Percentiles rank a stretch among this genome's conserved stretches.
phyloP scores from a whole-genome alignment of 2,888 invertebrate species.

The Lycia hirtaria region DNA sequence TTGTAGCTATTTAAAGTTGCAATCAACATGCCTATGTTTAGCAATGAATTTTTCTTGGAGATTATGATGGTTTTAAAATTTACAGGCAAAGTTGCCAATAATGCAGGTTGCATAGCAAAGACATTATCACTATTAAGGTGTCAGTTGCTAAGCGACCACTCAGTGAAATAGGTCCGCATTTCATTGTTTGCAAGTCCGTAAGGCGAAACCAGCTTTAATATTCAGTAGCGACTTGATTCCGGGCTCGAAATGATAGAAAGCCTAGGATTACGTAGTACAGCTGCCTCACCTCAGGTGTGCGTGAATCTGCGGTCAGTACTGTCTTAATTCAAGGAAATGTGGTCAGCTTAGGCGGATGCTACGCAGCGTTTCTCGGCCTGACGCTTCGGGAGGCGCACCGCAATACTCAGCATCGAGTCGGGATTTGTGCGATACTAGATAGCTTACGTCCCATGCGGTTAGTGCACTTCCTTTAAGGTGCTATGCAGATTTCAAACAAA shows the following conservation, averaged over 20 bases:
- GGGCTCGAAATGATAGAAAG: constrained; percentile 41
- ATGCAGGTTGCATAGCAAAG: background rate
- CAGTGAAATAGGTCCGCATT: constrained; percentile 5
- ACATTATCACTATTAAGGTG: background rate
- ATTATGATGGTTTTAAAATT: too few species aligned
- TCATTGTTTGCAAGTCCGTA: constrained; percentile 5
- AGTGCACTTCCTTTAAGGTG: background rate
- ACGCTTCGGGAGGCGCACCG: constrained; percentile 15
- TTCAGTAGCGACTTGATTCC: constrained; percentile 29
- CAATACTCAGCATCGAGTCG: constrained; percentile 8
- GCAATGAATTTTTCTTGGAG: too few species aligned
- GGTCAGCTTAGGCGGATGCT: constrained; percentile 22
- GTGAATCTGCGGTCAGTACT: constrained; percentile 47
- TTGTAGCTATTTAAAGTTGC: too few species aligned
- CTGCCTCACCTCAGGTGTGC: constrained; percentile 49
- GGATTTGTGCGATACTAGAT: constrained; percentile 10
- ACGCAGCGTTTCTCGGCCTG: constrained; percentile 26
- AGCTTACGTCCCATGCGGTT: constrained; percentile 4
- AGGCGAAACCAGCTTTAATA: constrained; percentile 15
- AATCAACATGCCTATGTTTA: too few species aligned
- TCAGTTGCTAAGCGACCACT: constrained; percentile 11
- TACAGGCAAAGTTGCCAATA: too few species aligned
- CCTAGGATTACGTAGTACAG: constrained; percentile 50
- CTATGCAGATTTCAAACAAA: background rate
- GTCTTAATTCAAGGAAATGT: constrained; percentile 28